phyloP scores from a whole-genome alignment of 1,140 invertebrate genomes.

The Drosophila nigrodunni region DNA sequence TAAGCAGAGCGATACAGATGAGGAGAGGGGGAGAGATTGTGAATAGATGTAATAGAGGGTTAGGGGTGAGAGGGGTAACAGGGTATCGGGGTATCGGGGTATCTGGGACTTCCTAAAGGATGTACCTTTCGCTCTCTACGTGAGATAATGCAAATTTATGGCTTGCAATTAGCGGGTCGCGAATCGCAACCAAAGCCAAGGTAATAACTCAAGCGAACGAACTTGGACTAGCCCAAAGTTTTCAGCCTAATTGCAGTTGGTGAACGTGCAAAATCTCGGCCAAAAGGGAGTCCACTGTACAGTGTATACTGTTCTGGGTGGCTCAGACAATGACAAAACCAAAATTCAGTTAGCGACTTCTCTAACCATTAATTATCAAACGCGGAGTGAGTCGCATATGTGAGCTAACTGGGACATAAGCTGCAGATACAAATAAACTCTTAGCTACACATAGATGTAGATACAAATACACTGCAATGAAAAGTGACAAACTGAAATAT shows the following conservation, averaged over 20 bases:
- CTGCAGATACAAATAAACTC: slow-evolving; percentile 22
- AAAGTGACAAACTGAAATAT: too few species aligned
- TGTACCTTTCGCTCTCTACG: slow-evolving; percentile 53
- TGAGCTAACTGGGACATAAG: slow-evolving; percentile 27
- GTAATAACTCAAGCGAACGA: slow-evolving; percentile 64
- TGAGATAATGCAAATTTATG: slow-evolving; percentile 82
- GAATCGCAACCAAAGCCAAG: slow-evolving; percentile 66
- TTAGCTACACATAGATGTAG: slow-evolving; percentile 17
- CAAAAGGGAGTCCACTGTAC: neutral
- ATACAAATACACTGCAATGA: neutral
- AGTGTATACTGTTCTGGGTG: neutral
- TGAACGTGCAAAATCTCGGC: slow-evolving; percentile 61
- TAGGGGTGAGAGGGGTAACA: neutral
- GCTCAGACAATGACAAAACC: slow-evolving; percentile 49
- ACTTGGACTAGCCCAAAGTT: slow-evolving; percentile 62
- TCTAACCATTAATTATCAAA: slow-evolving; percentile 68
- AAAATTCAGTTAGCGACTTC: slow-evolving; percentile 67
- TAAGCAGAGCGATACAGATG: slow-evolving; percentile 19
- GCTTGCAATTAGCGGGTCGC: slow-evolving; percentile 77
- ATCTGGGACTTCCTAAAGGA: neutral
- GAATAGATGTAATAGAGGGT: too few species aligned
- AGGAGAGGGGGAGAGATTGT: neutral
- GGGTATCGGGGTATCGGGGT: neutral
- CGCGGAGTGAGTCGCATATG: slow-evolving; percentile 47
- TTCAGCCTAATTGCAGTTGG: slow-evolving; percentile 70